Evolutionary conservation across 2,113 vertebrate species (phyloP).

Genomic region (Thinocorus orbignyianus): DNA sequence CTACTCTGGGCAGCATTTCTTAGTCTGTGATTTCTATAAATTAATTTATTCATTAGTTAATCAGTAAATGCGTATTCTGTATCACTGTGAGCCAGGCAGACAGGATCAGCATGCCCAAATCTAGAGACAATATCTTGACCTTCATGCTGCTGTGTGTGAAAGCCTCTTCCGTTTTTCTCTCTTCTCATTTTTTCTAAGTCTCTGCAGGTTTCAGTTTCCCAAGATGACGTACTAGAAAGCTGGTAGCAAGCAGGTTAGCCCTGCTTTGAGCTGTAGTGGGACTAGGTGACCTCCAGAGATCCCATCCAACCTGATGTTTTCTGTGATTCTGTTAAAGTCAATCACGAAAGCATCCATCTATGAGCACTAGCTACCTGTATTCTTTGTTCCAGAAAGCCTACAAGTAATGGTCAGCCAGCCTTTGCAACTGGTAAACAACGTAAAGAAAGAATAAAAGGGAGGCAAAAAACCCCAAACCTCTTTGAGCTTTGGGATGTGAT

Average conservation of each 20-base stretch:
- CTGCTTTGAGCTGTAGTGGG: neutral
- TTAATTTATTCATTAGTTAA: neutral
- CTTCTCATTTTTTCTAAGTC: neutral
- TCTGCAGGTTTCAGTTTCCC: neutral
- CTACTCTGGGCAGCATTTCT: neutral
- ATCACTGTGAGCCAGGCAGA: neutral
- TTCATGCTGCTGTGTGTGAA: neutral
- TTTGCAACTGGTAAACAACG: conserved; percentile 13
- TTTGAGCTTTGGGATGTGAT: neutral
- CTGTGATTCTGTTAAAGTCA: neutral
- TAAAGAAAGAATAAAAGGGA: neutral
- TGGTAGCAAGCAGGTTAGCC: neutral
- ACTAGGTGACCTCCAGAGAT: neutral
- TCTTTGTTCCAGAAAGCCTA: neutral
- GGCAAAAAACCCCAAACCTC: neutral
- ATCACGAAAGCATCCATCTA: neutral
- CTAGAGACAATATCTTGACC: neutral
- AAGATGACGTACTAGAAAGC: neutral
- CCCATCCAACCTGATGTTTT: neutral
- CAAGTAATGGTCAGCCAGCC: neutral
- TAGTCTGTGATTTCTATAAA: neutral
- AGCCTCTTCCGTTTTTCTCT: neutral
- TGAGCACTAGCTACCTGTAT: neutral
- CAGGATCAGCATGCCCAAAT: neutral
- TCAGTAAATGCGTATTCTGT: neutral